Conservation (phyloP, 2,888 invertebrate genomes). For the Aphrophora alni region DNA sequence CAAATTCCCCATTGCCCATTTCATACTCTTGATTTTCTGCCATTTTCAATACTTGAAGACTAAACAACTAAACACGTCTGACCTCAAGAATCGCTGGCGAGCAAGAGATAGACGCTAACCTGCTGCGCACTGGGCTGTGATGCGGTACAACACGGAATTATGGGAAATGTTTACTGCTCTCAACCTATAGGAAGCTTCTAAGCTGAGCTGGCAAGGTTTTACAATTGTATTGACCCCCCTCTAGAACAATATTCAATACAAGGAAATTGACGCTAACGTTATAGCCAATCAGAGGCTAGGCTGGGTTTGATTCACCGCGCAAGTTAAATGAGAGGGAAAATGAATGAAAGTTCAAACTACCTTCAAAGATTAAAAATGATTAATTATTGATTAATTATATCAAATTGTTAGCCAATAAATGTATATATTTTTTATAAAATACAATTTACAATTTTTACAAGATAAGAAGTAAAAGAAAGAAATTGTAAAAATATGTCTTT, state of each 20-base stretch:
- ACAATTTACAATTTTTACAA: too few species aligned
- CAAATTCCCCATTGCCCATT: constrained; percentile 45
- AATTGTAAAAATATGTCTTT: too few species aligned
- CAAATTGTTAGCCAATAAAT: too few species aligned
- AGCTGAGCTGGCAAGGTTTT: background rate
- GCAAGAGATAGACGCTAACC: constrained; percentile 32
- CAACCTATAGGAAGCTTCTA: background rate
- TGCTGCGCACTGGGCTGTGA: constrained; percentile 17
- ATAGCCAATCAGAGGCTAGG: background rate
- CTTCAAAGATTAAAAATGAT: too few species aligned
- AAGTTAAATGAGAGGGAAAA: background rate
- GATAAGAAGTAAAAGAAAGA: too few species aligned
- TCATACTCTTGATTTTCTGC: constrained; percentile 40
- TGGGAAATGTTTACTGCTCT: background rate
- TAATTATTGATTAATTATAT: too few species aligned
- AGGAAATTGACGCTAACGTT: background rate
- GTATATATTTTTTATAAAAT: too few species aligned
- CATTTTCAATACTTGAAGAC: constrained; percentile 33
- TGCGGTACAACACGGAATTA: background rate
- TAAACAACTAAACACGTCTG: constrained; percentile 29
- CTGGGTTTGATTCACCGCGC: background rate
- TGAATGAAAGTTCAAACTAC: background rate
- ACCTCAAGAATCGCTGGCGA: constrained; percentile 33
- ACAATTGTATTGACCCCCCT: background rate
- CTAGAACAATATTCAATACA: background rate